Evolutionary conservation across 2,113 vertebrate species (phyloP).

Genomic region (Prietella phreatophila): DNA sequence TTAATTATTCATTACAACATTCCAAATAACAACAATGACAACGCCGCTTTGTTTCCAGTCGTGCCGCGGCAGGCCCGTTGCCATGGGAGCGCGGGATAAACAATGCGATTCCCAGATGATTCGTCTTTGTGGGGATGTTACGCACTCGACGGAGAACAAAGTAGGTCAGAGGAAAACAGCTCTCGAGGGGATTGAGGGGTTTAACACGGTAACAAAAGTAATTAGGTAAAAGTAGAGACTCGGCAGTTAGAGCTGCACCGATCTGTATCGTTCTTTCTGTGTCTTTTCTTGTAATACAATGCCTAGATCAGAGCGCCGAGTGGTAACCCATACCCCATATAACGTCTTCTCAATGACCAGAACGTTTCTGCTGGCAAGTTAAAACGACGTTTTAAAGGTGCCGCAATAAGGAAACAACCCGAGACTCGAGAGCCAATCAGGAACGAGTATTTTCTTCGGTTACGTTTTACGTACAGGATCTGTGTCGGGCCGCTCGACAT

Average conservation of each 20-base stretch:
- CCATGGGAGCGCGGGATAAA: conserved; percentile 73
- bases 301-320: neutral
- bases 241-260: neutral
- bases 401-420: neutral
- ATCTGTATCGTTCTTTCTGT: neutral
- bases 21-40: conserved; percentile 76
- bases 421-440: neutral
- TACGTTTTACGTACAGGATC: neutral
- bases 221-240: conserved; percentile 28
- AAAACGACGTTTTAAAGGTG: neutral
- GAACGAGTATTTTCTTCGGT: neutral
- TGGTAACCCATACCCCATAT: neutral
- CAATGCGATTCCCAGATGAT: conserved; percentile 76
- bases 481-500: neutral
- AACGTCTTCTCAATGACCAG: neutral
- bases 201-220: conserved; percentile 2
- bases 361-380: neutral
- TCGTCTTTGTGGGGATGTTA: conserved; percentile 68
- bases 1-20: conserved; percentile 78
- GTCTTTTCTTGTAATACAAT: neutral
- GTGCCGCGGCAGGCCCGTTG: conserved; percentile 64
- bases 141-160: conserved; percentile 45
- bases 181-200: conserved; percentile 5
- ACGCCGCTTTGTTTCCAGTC: conserved; percentile 72
- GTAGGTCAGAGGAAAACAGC: conserved; percentile 41